Evolutionary conservation across 2,797 vertebrate genomes (phyloP), one percentile per base, ranked within the genome.

Genomic region (Halcyon badia): DNA sequence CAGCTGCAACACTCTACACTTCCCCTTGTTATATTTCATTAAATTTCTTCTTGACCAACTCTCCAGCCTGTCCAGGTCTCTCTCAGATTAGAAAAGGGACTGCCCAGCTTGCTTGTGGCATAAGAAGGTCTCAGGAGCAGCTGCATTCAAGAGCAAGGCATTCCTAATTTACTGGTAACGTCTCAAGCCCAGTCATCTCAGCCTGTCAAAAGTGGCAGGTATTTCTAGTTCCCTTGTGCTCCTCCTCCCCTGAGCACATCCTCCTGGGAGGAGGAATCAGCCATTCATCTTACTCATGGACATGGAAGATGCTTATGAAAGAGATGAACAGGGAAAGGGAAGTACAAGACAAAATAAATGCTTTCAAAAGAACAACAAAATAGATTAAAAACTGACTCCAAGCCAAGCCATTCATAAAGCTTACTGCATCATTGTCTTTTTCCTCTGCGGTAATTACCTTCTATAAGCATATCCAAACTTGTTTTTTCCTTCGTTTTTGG

Each of bases 61-160:
- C 51, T 52, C 51, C 51, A 52, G 51, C 9, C 51, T 52, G 51
- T 52, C 26, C 51, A 52, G 26, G 26, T 52, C 16, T 52, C 26
- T 28, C 51, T 83, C 76, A 94, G 94, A 97, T 97, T 97, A 97
- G 95, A 97, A 98, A 97, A 58, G 92, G 96, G 96, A 97, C 94
- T 44, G 30, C 64, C 78, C 96, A 77, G 95, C 96, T 96, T 94
- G 97, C 89, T 54, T 87, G 25, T 77, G 97, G 35, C 83, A 94
- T 28, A 51, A 77, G 85, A 76, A 72, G 42, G 49, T 84, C 84
- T 78, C 58, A 31, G 15, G 2, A 52, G 82, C 83, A 94, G 93
- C 87, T 89, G 39, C 75, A 84, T 80, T 95, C 95, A 86, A 72
- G 52, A 61, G 90, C 49, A 96, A 87, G 39, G 64, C 78, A 77